Evolutionary conservation across 2,113 vertebrate genomes (phyloP).

Genomic region (Lamprotornis superbus): DNA sequence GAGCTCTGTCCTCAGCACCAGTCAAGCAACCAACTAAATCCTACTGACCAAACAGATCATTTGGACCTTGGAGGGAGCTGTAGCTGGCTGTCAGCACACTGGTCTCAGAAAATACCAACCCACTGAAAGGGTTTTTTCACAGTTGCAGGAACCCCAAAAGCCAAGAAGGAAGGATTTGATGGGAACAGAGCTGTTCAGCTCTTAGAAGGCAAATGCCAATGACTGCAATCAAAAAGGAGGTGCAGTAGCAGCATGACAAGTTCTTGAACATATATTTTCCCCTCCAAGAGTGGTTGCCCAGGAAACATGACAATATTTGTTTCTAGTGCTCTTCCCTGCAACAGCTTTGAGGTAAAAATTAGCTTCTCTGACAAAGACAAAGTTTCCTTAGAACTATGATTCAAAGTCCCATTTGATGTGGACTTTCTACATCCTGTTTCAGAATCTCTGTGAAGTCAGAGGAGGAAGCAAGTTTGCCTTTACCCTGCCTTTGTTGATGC

Average conservation of each 20-base stretch:
- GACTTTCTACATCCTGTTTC: neutral
- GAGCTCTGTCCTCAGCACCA: neutral
- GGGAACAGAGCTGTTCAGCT: neutral
- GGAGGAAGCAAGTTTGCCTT: neutral
- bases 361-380: neutral
- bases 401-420: neutral
- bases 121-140: neutral
- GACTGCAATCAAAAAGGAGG: neutral
- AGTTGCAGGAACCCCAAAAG: neutral
- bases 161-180: neutral
- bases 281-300: constrained; percentile 14
- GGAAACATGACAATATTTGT: constrained; percentile 50
- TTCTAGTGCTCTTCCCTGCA: neutral
- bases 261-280: neutral
- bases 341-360: constrained; percentile 39
- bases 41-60: neutral
- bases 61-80: neutral
- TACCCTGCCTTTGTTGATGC: neutral
- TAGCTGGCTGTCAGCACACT: neutral
- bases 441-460: neutral
- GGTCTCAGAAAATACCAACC: neutral
- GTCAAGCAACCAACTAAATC: neutral
- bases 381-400: neutral
- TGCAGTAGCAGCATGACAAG: neutral
- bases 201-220: neutral